A percentile compares a stretch with the other conserved stretches of the same genome.
Evolutionary conservation across 2,888 invertebrate genomes (phyloP).

Genomic region (Carterocephalus palaemon): DNA sequence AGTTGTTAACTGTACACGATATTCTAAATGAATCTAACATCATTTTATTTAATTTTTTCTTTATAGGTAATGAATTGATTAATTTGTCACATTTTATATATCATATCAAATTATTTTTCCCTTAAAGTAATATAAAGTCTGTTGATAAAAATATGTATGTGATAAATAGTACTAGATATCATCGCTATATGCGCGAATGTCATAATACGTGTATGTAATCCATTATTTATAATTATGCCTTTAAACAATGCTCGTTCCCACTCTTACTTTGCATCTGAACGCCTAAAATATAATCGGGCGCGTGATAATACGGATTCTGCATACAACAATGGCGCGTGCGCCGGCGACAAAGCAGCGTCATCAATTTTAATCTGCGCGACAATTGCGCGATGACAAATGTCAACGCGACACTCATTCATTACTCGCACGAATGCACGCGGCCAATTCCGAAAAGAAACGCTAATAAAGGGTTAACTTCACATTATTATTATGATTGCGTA

Average conservation of each 20-base stretch:
- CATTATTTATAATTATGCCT: constrained; percentile 15
- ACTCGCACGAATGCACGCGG: constrained; percentile 64
- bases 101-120: too few relatives aligned
- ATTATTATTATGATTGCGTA: constrained; percentile 57
- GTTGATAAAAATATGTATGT: too few relatives aligned
- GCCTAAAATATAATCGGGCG: constrained; percentile 48
- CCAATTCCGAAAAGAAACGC: constrained; percentile 52
- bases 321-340: constrained; percentile 56
- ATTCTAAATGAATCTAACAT: too few relatives aligned
- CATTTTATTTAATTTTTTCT: too few relatives aligned
- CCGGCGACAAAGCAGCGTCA: constrained; percentile 68
- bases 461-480: constrained; percentile 72
- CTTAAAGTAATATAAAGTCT: too few relatives aligned
- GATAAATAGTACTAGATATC: too few relatives aligned
- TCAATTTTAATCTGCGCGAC: constrained; percentile 78
- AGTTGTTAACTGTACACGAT: too few relatives aligned
- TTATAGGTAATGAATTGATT: too few relatives aligned
- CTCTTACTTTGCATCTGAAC: constrained; percentile 19
- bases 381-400: constrained; percentile 79
- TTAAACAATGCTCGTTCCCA: constrained; percentile 10
- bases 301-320: constrained; percentile 54
- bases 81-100: too few relatives aligned
- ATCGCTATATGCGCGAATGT: too few relatives aligned
- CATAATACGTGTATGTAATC: constrained; percentile 10
- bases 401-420: constrained; percentile 74